phyloP scores from a whole-genome alignment of 2,113 vertebrate species.

The Fulica atra region DNA sequence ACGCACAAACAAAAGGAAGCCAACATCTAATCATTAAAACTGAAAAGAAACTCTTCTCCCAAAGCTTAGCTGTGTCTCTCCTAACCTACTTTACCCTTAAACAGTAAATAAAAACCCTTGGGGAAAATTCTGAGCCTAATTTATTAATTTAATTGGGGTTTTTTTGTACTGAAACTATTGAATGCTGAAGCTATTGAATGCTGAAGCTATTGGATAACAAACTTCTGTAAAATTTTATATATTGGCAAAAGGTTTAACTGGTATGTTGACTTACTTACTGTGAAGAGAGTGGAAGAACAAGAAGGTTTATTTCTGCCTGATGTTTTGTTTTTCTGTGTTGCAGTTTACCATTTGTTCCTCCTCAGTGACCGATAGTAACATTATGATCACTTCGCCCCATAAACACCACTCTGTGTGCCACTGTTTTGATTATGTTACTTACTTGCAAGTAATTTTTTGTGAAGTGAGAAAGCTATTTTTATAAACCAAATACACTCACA shows the following conservation, averaged over 20 bases:
- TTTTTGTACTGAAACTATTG: neutral
- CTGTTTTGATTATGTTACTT: neutral
- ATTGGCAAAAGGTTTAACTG: neutral
- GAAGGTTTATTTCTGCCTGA: neutral
- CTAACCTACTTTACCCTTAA: neutral
- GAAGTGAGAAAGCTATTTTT: neutral
- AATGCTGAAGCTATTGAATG: neutral
- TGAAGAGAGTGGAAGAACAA: neutral
- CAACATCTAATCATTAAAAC: neutral
- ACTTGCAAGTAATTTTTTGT: neutral
- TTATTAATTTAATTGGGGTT: neutral
- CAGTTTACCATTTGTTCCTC: neutral
- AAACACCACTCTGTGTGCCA: neutral
- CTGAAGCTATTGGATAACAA: neutral
- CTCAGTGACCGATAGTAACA: neutral
- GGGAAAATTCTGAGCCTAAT: neutral
- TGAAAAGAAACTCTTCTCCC: neutral
- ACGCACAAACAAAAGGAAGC: neutral
- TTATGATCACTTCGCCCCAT: neutral
- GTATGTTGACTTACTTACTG: neutral
- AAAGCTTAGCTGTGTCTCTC: neutral
- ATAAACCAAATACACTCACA: neutral
- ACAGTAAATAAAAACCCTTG: neutral
- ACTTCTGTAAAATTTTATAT: neutral
- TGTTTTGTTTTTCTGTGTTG: neutral